Conservation (phyloP, 2,797 vertebrate genomes). For the Parambassis ranga region DNA sequence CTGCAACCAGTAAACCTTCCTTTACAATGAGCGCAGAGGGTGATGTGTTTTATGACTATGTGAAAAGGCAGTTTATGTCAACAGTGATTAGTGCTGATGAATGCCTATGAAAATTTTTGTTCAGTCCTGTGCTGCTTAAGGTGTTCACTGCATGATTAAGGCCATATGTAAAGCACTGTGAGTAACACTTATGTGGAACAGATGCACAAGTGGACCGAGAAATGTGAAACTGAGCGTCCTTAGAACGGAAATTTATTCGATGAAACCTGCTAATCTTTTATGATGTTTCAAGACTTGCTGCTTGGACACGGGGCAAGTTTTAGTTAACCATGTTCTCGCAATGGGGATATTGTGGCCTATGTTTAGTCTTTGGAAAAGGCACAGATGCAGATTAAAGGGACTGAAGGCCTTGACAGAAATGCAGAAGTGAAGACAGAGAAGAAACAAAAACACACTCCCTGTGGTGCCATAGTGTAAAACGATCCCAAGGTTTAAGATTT, state of each 20-base stretch:
- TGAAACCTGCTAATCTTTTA: constrained; percentile 14
- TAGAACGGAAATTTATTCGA: constrained; percentile 28
- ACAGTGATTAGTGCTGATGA: constrained; percentile 76
- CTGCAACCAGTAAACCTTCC: constrained; percentile 54
- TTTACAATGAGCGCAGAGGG: constrained; percentile 59
- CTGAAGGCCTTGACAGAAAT: constrained; percentile 65
- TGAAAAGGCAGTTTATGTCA: constrained; percentile 77
- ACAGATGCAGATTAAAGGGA: constrained; percentile 77
- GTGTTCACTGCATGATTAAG: constrained; percentile 67
- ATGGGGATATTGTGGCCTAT: constrained; percentile 45
- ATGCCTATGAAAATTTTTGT: constrained; percentile 70
- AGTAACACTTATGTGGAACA: constrained; percentile 64
- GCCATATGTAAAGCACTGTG: constrained; percentile 68
- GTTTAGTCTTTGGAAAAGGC: constrained; percentile 76
- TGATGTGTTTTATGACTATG: constrained; percentile 71
- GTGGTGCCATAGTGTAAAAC: constrained; percentile 71
- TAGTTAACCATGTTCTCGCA: constrained; percentile 59
- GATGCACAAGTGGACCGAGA: constrained; percentile 51
- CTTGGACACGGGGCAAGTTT: constrained; percentile 38
- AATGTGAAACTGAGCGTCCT: constrained; percentile 32
- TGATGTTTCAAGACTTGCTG: constrained; percentile 28
- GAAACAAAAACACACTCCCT: constrained; percentile 71
- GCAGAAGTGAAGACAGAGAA: constrained; percentile 64
- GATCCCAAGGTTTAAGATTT: constrained; percentile 73
- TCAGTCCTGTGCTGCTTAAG: constrained; percentile 57